These are phyloP conservation scores for Pocillopora grandis DNA, from an alignment of 92 coral and sea anemone genomes.

Conservation along the genomic window DNA sequence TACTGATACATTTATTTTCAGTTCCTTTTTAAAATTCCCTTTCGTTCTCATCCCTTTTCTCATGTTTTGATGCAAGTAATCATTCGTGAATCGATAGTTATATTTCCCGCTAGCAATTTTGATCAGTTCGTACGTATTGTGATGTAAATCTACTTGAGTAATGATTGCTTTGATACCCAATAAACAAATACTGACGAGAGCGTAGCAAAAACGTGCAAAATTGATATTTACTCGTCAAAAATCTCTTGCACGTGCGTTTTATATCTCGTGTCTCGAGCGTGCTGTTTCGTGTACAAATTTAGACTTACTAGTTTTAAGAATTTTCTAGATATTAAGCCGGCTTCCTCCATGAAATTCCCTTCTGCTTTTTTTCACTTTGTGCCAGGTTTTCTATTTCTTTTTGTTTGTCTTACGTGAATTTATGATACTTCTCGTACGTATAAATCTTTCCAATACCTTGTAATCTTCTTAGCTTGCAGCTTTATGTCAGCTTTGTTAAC, in stretches of 20 bases:
- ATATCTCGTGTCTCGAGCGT: not conserved
- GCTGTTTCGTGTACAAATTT: not conserved
- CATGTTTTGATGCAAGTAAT: too few relatives aligned
- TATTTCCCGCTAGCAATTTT: too few relatives aligned
- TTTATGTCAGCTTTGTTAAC: not conserved
- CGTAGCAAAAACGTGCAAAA: not conserved
- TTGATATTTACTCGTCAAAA: not conserved
- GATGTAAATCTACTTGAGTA: not conserved
- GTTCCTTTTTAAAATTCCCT: not conserved
- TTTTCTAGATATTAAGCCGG: not conserved
- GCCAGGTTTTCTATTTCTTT: not conserved
- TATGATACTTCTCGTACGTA: not conserved
- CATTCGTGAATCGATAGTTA: not conserved
- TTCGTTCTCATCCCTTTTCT: not conserved
- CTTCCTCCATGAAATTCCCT: not conserved
- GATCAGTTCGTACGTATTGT: not conserved
- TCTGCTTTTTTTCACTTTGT: not conserved
- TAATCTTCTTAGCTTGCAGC: constrained; percentile 10
- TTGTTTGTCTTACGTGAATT: not conserved
- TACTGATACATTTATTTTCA: too few relatives aligned
- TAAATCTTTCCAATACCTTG: not conserved
- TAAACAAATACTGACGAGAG: not conserved
- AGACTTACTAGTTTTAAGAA: not conserved
- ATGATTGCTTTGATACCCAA: not conserved
- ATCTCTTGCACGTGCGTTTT: not conserved